Percentiles rank a stretch among this genome's conserved stretches.
Evolutionary conservation across 2,113 vertebrate genomes (phyloP).

Genomic region (Archilochus colubris): DNA sequence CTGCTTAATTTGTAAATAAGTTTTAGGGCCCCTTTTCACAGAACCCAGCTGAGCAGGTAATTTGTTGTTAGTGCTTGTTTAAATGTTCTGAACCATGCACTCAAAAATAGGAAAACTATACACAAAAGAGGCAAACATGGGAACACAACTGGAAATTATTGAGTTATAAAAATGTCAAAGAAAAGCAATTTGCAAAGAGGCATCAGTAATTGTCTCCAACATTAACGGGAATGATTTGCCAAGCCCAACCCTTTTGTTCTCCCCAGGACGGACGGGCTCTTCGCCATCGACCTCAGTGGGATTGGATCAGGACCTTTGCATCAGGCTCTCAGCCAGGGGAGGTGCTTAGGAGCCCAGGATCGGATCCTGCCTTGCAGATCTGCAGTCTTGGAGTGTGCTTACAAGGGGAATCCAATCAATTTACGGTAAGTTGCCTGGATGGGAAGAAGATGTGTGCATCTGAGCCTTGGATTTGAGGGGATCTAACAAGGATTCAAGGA

Average conservation of each 20-base stretch:
- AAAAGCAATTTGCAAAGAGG: conserved; percentile 56
- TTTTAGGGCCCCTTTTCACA: conserved; percentile 57
- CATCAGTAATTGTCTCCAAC: conserved; percentile 53
- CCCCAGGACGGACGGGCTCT: conserved; percentile 14
- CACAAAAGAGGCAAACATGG: conserved; percentile 68
- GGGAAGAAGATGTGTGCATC: fast-evolving
- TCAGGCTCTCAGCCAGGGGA: not conserved
- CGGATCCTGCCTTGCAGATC: not conserved
- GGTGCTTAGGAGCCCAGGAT: not conserved
- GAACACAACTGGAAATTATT: conserved; percentile 63
- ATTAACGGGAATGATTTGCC: conserved; percentile 55
- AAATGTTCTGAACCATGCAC: conserved; percentile 71
- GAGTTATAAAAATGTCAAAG: conserved; percentile 67
- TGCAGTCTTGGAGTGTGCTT: not conserved
- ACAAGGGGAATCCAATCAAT: not conserved
- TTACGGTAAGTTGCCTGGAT: fast-evolving
- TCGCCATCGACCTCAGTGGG: conserved; percentile 31
- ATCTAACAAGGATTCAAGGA: not conserved
- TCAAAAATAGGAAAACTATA: conserved; percentile 67
- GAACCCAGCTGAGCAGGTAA: conserved; percentile 72
- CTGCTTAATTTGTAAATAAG: conserved; percentile 57
- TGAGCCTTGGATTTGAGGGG: not conserved
- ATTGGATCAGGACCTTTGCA: not conserved
- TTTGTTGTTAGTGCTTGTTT: conserved; percentile 69
- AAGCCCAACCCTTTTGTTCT: conserved; percentile 56